A percentile compares a stretch with the other conserved stretches of the same genome.
Evolutionary conservation across 2,113 vertebrate species (phyloP).

Genomic region (Mesoclemmys tuberculata): DNA sequence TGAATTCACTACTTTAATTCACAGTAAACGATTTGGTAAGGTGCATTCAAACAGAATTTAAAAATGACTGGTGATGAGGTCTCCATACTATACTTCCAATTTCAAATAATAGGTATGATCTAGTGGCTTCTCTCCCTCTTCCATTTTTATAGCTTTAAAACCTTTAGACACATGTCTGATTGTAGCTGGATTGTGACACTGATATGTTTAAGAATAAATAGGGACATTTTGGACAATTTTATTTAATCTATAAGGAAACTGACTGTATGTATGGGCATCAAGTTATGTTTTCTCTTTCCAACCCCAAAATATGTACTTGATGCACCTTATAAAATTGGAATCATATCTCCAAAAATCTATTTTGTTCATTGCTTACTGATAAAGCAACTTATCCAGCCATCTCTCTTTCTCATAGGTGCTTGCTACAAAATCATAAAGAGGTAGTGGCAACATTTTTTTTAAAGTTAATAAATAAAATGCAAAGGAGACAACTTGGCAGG

Average conservation of each 20-base stretch:
- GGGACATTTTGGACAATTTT: background rate
- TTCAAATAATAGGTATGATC: background rate
- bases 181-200: background rate
- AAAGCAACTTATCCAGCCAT: constrained; percentile 9
- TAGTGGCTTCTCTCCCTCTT: background rate
- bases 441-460: constrained; percentile 37
- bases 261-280: background rate
- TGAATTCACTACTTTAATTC: background rate
- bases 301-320: background rate
- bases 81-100: background rate
- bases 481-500: background rate
- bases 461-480: constrained; percentile 27
- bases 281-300: constrained; percentile 27
- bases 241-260: constrained; percentile 26
- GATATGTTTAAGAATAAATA: background rate
- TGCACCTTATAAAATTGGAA: background rate
- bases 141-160: background rate
- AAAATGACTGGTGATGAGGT: background rate
- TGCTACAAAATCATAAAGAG: constrained; percentile 32
- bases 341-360: constrained; percentile 30
- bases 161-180: background rate
- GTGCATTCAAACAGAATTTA: background rate
- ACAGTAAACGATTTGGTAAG: background rate
- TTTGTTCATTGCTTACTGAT: constrained; percentile 33
- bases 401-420: constrained; percentile 35